Evolutionary conservation across 2,797 vertebrate species (phyloP).

Genomic region (Rhinatrema bivittatum): DNA sequence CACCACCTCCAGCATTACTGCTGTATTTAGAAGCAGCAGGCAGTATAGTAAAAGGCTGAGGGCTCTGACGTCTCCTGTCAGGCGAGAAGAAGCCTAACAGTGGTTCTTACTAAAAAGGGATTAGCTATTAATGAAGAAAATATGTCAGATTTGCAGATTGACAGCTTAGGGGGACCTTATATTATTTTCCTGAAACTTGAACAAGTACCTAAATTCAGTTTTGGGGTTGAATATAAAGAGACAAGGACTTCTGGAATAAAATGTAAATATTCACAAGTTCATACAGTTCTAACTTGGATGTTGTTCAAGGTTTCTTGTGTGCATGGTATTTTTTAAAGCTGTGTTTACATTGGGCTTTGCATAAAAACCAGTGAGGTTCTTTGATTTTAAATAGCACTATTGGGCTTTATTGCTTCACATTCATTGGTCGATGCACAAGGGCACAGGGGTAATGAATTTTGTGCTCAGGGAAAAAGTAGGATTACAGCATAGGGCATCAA

Average conservation of each 20-base stretch:
- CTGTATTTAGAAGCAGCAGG: constrained; percentile 54
- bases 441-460: no score
- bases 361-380: no score
- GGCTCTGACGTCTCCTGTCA: constrained; percentile 47
- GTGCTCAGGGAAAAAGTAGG: no score
- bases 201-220: constrained; percentile 47
- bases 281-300: constrained; percentile 49
- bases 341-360: constrained; percentile 45
- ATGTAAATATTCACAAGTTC: constrained; percentile 48
- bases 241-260: constrained; percentile 45
- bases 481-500: no score
- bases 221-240: constrained; percentile 49
- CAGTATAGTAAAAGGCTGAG: constrained; percentile 37
- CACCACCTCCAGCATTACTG: constrained; percentile 35
- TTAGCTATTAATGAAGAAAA: constrained; percentile 48
- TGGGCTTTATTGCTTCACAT: no score
- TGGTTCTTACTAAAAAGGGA: constrained; percentile 39
- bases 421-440: no score
- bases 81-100: constrained; percentile 45
- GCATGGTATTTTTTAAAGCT: constrained; percentile 22
- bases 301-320: constrained; percentile 38
- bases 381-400: no score
- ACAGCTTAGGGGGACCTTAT: constrained; percentile 39
- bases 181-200: constrained; percentile 25
- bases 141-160: constrained; percentile 42